Percentiles rank a stretch among this genome's conserved stretches.
These are phyloP conservation scores for Lerema accius DNA, from an alignment of 1,140 invertebrate species.

Conservation along the genomic window DNA sequence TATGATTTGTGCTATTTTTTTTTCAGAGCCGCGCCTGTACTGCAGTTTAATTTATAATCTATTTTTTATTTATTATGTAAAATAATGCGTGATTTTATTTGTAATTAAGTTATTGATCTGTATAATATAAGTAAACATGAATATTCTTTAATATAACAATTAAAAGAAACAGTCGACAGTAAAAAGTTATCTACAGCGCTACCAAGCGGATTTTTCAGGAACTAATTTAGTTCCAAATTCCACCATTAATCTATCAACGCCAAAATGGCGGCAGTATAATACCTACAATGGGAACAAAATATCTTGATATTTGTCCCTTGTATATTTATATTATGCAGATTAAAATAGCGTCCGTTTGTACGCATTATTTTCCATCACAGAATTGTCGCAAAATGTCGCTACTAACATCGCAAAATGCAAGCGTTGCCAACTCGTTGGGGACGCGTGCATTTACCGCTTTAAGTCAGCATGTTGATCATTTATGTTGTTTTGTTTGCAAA, in stretches of 20 bases:
- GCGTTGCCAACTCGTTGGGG: slow-evolving; percentile 54
- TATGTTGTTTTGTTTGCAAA: slow-evolving; percentile 50
- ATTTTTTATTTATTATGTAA: slow-evolving; percentile 27
- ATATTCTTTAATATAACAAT: no score
- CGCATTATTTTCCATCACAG: slow-evolving; percentile 44
- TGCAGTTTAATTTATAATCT: slow-evolving; percentile 16
- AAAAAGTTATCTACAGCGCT: no score
- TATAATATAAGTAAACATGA: slow-evolving; percentile 20
- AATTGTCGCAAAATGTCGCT: slow-evolving; percentile 43
- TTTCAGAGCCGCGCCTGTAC: slow-evolving; percentile 34
- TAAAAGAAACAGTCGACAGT: no score
- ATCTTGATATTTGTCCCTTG: no score
- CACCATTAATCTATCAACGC: no score
- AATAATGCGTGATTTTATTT: slow-evolving; percentile 34
- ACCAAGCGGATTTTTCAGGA: no score
- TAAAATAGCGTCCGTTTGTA: no score
- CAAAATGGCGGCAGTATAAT: slow-evolving; percentile 45
- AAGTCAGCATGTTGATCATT: slow-evolving; percentile 47
- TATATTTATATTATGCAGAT: slow-evolving; percentile 22
- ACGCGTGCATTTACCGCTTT: slow-evolving; percentile 53
- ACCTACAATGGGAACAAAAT: no score
- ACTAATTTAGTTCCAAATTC: no score
- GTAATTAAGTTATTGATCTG: slow-evolving; percentile 1
- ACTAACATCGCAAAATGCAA: slow-evolving; percentile 63
- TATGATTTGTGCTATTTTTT: slow-evolving; percentile 42